phyloP scores from a whole-genome alignment of 2,797 vertebrate species.

The Clarias pachynema region DNA sequence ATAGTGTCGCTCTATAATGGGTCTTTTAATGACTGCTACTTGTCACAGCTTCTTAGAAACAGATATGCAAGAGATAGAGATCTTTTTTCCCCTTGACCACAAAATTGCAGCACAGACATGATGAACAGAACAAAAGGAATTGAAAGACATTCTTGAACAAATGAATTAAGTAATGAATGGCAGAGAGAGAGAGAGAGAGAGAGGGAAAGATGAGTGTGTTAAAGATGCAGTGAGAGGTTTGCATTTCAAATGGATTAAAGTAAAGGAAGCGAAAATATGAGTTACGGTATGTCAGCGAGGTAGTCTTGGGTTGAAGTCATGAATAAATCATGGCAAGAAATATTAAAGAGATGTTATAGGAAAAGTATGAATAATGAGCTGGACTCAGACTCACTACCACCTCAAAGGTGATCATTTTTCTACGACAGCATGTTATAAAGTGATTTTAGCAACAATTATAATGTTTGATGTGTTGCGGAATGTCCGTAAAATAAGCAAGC shows the following conservation, averaged over 20 bases:
- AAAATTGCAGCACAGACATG: background rate
- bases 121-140: background rate
- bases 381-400: background rate
- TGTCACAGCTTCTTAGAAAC: constrained; percentile 50
- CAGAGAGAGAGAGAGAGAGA: background rate
- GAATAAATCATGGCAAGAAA: background rate
- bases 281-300: background rate
- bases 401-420: background rate
- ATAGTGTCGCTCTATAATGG: constrained; percentile 41
- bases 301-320: background rate
- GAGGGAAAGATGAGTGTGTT: background rate
- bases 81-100: background rate
- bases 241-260: background rate
- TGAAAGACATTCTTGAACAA: constrained; percentile 1
- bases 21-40: constrained; percentile 45
- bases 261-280: background rate
- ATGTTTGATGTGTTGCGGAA: background rate
- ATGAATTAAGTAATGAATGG: background rate
- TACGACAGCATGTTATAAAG: background rate
- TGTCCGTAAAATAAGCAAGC: background rate
- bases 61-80: constrained; percentile 13
- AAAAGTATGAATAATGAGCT: background rate
- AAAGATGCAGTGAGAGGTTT: background rate
- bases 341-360: background rate
- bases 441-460: background rate